Percentiles rank a stretch among this genome's conserved stretches.
These are phyloP conservation scores for Serilophus lunatus DNA, from an alignment of 2,113 vertebrate genomes.

Conservation along the genomic window DNA sequence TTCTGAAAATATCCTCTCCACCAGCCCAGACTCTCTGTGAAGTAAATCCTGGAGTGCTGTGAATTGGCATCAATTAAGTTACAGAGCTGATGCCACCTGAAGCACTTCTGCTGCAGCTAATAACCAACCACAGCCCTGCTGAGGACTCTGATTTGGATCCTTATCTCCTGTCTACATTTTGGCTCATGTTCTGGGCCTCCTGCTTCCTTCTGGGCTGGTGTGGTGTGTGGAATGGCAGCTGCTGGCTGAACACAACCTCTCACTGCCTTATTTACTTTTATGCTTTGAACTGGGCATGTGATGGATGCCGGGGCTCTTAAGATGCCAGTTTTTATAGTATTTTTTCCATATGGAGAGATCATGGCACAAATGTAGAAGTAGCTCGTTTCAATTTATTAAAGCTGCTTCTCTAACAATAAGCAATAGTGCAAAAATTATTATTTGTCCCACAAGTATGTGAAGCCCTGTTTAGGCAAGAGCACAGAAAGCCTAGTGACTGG, in stretches of 20 bases:
- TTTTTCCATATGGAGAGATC: neutral
- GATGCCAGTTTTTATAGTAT: neutral
- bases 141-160: neutral
- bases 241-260: neutral
- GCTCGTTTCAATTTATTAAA: neutral
- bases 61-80: neutral
- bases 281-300: neutral
- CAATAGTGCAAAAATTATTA: neutral
- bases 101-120: neutral
- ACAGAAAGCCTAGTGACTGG: neutral
- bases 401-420: neutral
- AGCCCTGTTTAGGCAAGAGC: neutral
- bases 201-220: neutral
- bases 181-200: neutral
- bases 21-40: neutral
- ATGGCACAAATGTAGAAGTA: fast-evolving
- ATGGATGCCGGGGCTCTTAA: neutral
- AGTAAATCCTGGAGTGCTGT: neutral
- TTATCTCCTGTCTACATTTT: neutral
- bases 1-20: neutral
- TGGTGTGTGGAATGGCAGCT: neutral
- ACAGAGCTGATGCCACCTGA: fast-evolving
- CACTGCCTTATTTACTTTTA: fast-evolving
- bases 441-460: neutral
- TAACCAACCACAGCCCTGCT: neutral